Conservation (phyloP, 2,888 invertebrate species). For the Pachydiplax longipennis region DNA sequence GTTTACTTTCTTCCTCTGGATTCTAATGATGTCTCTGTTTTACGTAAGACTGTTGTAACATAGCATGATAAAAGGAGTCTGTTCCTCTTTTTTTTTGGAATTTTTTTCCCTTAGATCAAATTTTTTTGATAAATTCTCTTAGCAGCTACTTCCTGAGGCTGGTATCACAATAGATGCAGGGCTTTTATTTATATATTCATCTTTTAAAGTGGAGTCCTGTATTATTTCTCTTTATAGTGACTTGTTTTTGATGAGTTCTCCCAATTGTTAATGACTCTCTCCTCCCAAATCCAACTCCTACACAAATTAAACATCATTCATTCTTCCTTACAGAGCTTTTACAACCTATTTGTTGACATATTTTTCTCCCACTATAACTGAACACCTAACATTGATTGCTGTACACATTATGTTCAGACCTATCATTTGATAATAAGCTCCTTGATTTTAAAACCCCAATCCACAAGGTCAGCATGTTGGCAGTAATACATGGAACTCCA, state of each 20-base stretch:
- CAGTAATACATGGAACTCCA: conserved; percentile 31
- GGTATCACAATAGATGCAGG: conserved; percentile 50
- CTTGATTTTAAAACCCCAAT: conserved; percentile 26
- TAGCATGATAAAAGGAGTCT: conserved; percentile 3
- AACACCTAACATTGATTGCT: conserved; percentile 15
- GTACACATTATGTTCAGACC: conserved; percentile 1
- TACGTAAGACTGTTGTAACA: conserved; percentile 23
- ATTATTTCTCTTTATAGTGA: conserved; percentile 13
- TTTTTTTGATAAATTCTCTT: conserved; percentile 50
- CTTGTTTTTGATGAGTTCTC: conserved; percentile 14
- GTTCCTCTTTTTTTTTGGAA: conserved; percentile 45
- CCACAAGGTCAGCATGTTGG: conserved; percentile 26
- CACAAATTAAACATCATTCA: not conserved
- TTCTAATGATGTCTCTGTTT: conserved; percentile 24
- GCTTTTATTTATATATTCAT: not conserved
- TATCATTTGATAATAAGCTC: conserved; percentile 31
- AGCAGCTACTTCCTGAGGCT: conserved; percentile 51
- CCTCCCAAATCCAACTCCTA: conserved; percentile 33
- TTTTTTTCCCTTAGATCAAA: conserved; percentile 47
- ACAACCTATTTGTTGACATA: not conserved
- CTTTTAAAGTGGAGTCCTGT: conserved; percentile 34
- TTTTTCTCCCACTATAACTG: conserved; percentile 10
- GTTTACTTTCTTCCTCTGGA: not conserved
- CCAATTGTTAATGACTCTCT: conserved; percentile 39
- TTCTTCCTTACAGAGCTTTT: not conserved